These are phyloP conservation scores for Calosoma granatense DNA, from an alignment of 1,140 invertebrate species.

Conservation along the genomic window DNA sequence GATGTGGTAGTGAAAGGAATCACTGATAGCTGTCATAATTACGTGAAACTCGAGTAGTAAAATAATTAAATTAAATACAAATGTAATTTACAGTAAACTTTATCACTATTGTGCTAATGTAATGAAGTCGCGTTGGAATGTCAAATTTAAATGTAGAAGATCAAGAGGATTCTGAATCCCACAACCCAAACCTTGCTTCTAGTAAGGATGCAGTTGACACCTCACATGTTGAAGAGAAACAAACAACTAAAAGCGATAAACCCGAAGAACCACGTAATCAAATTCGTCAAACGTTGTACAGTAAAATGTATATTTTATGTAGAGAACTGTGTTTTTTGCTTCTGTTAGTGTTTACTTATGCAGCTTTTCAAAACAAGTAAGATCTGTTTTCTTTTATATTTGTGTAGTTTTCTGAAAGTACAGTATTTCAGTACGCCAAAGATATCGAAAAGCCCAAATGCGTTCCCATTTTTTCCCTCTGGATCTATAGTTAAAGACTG, in stretches of 20 bases:
- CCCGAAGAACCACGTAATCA: background rate
- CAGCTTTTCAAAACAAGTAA: constrained; percentile 50
- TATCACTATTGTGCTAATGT: constrained; percentile 6
- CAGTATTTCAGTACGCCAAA: constrained; percentile 49
- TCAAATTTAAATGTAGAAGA: constrained; percentile 13
- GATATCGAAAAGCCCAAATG: constrained; percentile 50
- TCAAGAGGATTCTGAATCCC: background rate
- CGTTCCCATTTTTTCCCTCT: constrained; percentile 57
- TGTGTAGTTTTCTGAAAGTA: constrained; percentile 17
- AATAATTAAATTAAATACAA: background rate
- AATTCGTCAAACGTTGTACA: constrained; percentile 3
- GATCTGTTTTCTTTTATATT: constrained; percentile 25
- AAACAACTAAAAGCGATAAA: background rate
- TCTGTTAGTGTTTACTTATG: constrained; percentile 43
- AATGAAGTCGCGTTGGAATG: constrained; percentile 16
- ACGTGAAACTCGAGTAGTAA: background rate
- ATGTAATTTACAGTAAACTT: too few species aligned
- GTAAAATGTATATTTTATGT: constrained; percentile 28
- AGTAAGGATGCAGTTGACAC: background rate
- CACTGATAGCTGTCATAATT: background rate
- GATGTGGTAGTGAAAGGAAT: too few species aligned
- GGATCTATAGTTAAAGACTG: constrained; percentile 58
- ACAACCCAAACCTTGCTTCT: background rate
- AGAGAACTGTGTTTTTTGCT: constrained; percentile 35
- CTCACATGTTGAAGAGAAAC: background rate